Evolutionary conservation across 30 jellyfish, hydroid and myxozoan genomes (phyloP), one percentile per base, ranked within the genome.

Genomic region (Catostylus mosaicus): DNA sequence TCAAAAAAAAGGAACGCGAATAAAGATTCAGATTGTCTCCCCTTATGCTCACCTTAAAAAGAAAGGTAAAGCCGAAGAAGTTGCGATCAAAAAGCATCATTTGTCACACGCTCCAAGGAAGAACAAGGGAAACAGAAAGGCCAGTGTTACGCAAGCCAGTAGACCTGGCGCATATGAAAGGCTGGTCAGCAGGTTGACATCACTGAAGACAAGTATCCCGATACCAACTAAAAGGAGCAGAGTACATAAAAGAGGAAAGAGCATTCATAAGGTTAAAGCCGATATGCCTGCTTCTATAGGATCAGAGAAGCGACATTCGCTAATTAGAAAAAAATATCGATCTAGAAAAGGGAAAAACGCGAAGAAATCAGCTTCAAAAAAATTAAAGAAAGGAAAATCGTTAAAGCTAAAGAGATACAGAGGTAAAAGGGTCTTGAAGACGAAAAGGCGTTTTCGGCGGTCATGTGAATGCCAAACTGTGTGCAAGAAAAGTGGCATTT

Each of bases 401-500:
- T 29, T 19, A 50, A 27, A 12, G 33, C 12, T 6, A 23, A 73
- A 50, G 26, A 32, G 60, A 23, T 2, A 70, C 11, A 40, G 54
- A 16, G 1, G 30, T 22, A n/a, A 26, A 4, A 3, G 9, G 69
- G 5, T 3, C 8, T 11, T 14, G n/a, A 62, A 62, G 48, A 29
- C 46, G 46, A 8, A 62, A 62, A 62, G 45, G 56, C 67, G 89
- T 0, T 30, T 31, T 23, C 71, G 78, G 27, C 85, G 96, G 0
- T 75, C 96, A 0, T 86, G 96, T 37, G 96, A 86, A 69, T 86
- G 96, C 75, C 83, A 76, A 29, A 86, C 96, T 7, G 78, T 86
- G 36, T 86, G 96, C 66, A 86, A 86, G 65, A 86, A 86, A 78
- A 86, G 90, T 37, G 85, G 86, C 31, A 86, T 86, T 16, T 3